Evolutionary conservation across 2,113 vertebrate species (phyloP).

Genomic region (Ramphastos sulfuratus): DNA sequence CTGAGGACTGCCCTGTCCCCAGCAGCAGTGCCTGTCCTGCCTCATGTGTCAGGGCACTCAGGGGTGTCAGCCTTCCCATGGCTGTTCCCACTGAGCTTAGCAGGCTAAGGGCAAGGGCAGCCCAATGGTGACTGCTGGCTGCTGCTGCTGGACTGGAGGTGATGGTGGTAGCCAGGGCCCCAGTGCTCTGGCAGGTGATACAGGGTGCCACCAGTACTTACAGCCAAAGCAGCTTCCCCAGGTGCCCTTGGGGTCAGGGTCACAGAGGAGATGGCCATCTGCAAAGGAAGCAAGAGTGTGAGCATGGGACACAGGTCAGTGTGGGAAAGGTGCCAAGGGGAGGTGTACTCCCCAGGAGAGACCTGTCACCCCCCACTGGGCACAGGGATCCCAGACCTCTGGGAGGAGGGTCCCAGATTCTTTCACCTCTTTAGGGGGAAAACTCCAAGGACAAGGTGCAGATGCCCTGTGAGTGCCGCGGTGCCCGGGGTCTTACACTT

Average conservation of each 20-base stretch:
- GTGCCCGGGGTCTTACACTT: accelerated
- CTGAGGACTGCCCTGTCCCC: too few relatives aligned
- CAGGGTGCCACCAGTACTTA: constrained; percentile 58
- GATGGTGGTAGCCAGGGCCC: not conserved
- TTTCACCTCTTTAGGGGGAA: not conserved
- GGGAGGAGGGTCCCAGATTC: not conserved
- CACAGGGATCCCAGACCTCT: not conserved
- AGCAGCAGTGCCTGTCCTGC: not conserved
- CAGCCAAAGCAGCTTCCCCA: constrained; percentile 89
- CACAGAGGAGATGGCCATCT: constrained; percentile 82
- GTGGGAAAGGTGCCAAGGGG: accelerated
- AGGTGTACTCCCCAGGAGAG: not conserved
- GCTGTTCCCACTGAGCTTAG: accelerated
- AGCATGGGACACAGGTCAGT: accelerated
- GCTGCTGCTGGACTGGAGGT: not conserved
- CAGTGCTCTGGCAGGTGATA: accelerated
- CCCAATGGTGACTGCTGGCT: accelerated
- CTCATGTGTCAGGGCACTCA: accelerated
- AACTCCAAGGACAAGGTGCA: not conserved
- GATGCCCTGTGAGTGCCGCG: not conserved
- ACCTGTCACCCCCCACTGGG: not conserved
- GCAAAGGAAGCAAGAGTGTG: not conserved
- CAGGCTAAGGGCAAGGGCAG: not conserved
- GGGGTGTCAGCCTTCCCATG: not conserved
- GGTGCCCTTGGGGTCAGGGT: constrained; percentile 73